Conservation (phyloP, 2,113 vertebrate species). For the Bothrops jararaca region DNA sequence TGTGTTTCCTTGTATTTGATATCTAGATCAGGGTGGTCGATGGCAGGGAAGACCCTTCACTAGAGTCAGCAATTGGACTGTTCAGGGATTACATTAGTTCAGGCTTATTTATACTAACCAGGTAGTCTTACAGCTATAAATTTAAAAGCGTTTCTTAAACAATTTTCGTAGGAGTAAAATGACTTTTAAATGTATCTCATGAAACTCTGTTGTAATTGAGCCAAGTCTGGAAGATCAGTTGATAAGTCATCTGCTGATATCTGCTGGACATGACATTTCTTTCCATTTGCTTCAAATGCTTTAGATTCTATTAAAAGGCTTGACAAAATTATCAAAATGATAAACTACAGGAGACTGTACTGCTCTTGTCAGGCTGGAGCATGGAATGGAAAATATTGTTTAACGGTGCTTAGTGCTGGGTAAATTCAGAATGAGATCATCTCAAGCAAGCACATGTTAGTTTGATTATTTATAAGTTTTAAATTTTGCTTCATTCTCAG, state of each 20-base stretch:
- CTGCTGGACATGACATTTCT: slow-evolving; percentile 32
- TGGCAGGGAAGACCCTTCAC: slow-evolving; percentile 63
- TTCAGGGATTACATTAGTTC: slow-evolving; percentile 72
- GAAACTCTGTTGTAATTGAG: slow-evolving; percentile 55
- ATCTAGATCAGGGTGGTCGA: slow-evolving; percentile 55
- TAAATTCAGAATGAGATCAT: not conserved
- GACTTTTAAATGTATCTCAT: slow-evolving; percentile 2
- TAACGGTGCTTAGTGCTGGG: not conserved
- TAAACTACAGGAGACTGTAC: not conserved
- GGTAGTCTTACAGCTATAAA: slow-evolving; percentile 65
- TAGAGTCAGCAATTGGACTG: slow-evolving; percentile 74
- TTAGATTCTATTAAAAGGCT: not conserved
- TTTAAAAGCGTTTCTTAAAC: slow-evolving; percentile 58
- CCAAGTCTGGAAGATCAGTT: slow-evolving; percentile 64
- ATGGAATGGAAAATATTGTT: not conserved
- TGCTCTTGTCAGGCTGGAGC: not conserved
- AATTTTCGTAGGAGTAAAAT: slow-evolving; percentile 46
- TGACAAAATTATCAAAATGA: not conserved
- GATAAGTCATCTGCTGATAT: slow-evolving; percentile 60
- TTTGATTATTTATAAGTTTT: not conserved
- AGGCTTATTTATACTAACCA: slow-evolving; percentile 65
- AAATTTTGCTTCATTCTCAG: not conserved
- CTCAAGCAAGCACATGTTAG: not conserved
- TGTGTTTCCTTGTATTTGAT: slow-evolving; percentile 66
- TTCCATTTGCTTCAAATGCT: not conserved